These are phyloP conservation scores for Telenomus remus DNA, from an alignment of 1,140 invertebrate genomes.

Conservation along the genomic window DNA sequence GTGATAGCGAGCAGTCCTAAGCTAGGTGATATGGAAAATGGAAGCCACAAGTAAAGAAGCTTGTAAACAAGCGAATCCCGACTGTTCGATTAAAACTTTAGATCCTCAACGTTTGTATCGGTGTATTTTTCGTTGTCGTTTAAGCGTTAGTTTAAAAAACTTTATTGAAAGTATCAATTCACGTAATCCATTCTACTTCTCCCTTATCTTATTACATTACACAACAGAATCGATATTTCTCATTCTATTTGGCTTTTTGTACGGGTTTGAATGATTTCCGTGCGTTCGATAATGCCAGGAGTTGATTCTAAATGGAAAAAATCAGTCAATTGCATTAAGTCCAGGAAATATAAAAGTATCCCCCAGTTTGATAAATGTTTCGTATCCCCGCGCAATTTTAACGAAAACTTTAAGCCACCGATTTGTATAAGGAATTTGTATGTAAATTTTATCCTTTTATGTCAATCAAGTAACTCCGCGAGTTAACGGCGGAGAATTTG, in stretches of 20 bases:
- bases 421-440: conserved; percentile 1
- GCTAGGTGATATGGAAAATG: too few relatives aligned
- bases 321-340: conserved; percentile 17
- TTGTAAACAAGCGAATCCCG: conserved; percentile 12
- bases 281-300: background rate
- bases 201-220: conserved; percentile 31
- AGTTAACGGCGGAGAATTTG: background rate
- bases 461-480: background rate
- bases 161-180: conserved; percentile 16
- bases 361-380: background rate
- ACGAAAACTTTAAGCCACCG: background rate
- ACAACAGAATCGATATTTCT: conserved; percentile 35
- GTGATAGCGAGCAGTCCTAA: too few relatives aligned
- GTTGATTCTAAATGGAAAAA: conserved; percentile 13
- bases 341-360: conserved; percentile 16
- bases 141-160: conserved; percentile 4
- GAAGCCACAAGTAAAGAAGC: background rate
- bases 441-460: background rate
- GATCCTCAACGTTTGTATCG: too few relatives aligned
- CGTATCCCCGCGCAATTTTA: background rate
- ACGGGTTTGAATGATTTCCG: conserved; percentile 30
- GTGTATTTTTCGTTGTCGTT: conserved; percentile 8
- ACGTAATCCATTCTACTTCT: background rate
- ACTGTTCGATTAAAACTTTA: background rate
- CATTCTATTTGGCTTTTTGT: conserved; percentile 16